These are phyloP conservation scores for Cactoblastis cactorum DNA, from an alignment of 2,888 invertebrate genomes.

Conservation along the genomic window DNA sequence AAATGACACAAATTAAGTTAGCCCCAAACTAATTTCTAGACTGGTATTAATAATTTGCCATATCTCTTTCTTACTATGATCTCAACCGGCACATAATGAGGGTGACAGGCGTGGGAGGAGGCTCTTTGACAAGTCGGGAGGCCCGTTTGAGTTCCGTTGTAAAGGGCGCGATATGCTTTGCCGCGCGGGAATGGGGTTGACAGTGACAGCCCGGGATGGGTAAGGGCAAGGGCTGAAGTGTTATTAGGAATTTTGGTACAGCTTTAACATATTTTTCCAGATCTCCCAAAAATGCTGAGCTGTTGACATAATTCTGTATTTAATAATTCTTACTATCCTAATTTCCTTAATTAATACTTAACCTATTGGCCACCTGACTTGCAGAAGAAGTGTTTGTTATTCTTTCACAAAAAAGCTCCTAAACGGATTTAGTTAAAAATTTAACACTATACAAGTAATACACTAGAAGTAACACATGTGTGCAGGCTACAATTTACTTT, in stretches of 20 bases:
- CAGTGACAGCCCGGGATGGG: background rate
- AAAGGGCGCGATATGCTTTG: constrained; percentile 8
- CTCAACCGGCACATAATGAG: constrained; percentile 11
- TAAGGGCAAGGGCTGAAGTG: background rate
- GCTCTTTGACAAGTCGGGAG: constrained; percentile 14
- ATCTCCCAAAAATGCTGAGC: background rate
- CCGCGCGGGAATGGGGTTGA: background rate
- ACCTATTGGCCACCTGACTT: too few species aligned
- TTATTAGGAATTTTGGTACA: background rate
- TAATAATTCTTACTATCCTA: background rate
- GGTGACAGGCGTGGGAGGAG: constrained; percentile 16
- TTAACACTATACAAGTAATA: too few species aligned
- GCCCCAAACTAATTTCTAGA: too few species aligned
- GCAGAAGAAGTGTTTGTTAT: too few species aligned
- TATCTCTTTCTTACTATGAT: background rate
- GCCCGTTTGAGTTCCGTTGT: constrained; percentile 4
- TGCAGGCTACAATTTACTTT: too few species aligned
- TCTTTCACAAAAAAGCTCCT: too few species aligned
- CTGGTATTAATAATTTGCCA: too few species aligned
- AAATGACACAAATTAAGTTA: too few species aligned
- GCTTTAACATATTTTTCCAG: background rate
- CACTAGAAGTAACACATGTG: too few species aligned
- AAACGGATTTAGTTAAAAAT: too few species aligned
- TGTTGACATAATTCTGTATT: background rate
- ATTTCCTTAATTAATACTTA: too few species aligned